These are phyloP conservation scores for Brachynemurus nebulosus DNA, from an alignment of 2,888 invertebrate species.

Conservation along the genomic window DNA sequence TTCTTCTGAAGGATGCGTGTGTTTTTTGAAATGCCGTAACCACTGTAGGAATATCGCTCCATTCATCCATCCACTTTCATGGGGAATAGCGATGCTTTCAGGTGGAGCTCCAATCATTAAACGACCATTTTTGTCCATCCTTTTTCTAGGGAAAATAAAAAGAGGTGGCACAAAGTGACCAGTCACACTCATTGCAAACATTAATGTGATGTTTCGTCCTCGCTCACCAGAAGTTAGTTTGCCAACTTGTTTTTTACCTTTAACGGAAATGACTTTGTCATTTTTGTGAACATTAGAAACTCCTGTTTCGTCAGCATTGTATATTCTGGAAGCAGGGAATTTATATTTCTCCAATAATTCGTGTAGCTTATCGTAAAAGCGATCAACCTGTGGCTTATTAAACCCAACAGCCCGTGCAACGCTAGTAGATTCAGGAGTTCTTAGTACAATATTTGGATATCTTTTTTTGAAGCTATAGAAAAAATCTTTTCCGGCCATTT, in stretches of 20 bases:
- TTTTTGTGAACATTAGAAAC: constrained; percentile 19
- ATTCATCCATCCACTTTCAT: constrained; percentile 22
- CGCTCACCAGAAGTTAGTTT: constrained; percentile 3
- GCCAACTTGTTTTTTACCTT: constrained; percentile 21
- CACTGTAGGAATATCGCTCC: constrained; percentile 19
- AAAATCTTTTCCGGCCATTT: constrained; percentile 16
- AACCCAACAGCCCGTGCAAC: constrained; percentile 14
- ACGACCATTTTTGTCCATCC: neutral
- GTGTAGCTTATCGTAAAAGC: constrained; percentile 17
- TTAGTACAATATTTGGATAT: constrained; percentile 13
- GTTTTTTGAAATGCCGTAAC: no score
- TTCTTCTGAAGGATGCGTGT: no score
- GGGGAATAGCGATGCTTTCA: constrained; percentile 4
- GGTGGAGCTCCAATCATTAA: constrained; percentile 2
- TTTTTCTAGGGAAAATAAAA: neutral
- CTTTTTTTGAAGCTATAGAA: constrained; percentile 13
- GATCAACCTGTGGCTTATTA: constrained; percentile 16
- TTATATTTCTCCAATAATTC: constrained; percentile 18
- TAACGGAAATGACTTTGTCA: constrained; percentile 19
- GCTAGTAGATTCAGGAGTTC: constrained; percentile 9
- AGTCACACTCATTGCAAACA: neutral
- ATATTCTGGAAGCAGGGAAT: constrained; percentile 21
- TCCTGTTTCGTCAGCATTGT: constrained; percentile 23
- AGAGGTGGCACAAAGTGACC: neutral
- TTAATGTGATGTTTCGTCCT: neutral